These are phyloP conservation scores for Macropis europaea DNA, from an alignment of 2,888 invertebrate genomes.

Conservation along the genomic window DNA sequence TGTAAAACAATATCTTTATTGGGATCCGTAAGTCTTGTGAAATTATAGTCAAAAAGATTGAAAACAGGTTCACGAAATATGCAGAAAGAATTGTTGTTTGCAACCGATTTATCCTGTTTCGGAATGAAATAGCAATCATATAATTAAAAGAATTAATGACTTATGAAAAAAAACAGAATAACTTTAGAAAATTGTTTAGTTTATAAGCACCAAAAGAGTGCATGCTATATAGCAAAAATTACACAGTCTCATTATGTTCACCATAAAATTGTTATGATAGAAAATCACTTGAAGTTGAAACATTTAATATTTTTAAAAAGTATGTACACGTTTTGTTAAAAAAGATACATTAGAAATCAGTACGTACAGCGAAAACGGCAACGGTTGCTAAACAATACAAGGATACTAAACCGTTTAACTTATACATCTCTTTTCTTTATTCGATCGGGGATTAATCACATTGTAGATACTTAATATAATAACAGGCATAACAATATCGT, in stretches of 20 bases:
- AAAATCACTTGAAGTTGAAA: too few relatives aligned
- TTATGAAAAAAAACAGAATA: not conserved
- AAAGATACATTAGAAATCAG: not conserved
- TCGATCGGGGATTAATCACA: conserved; percentile 33
- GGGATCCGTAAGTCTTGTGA: conserved; percentile 46
- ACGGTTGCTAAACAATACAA: conserved; percentile 30
- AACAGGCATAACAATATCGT: conserved; percentile 28
- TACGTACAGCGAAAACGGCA: conserved; percentile 49
- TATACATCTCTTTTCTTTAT: conserved; percentile 47
- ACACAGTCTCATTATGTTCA: too few relatives aligned
- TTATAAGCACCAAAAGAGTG: too few relatives aligned
- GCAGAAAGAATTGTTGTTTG: conserved; percentile 23
- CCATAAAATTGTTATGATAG: too few relatives aligned
- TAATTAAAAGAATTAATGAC: not conserved
- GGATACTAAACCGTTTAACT: conserved; percentile 38
- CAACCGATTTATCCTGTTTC: conserved; percentile 7
- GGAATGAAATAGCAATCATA: conserved; percentile 2
- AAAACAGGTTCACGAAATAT: conserved; percentile 36
- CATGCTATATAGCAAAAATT: too few relatives aligned
- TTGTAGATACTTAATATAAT: conserved; percentile 34
- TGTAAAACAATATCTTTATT: conserved; percentile 47
- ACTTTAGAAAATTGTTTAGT: not conserved
- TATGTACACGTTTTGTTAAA: not conserved
- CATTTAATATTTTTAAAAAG: not conserved
- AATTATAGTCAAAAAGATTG: conserved; percentile 44